Evolutionary conservation across 37 sponge, comb jelly and placozoan species (phyloP), one percentile per base, ranked within the genome.

Genomic region (Halisarca cf. caerulea): DNA sequence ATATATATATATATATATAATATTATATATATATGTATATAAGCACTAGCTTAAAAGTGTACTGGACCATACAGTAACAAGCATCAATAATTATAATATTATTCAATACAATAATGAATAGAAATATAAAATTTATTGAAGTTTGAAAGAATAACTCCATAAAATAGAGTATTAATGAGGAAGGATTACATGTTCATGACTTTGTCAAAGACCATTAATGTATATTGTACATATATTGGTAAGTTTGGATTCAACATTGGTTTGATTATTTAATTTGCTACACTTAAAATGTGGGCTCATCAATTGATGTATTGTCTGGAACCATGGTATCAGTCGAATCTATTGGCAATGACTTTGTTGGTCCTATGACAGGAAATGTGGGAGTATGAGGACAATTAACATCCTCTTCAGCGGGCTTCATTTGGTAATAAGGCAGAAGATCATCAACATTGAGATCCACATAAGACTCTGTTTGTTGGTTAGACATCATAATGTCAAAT

Each of bases 381-480:
- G 11, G 77, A n/a, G 38, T 44, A 44, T 74, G 24, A 23, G 24
- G 14, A 14, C 36, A 33, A n/a, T 74, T 44, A 3, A 36, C 77
- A n/a, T 43, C 77, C 44, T 74, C 77, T 40, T 74, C 77, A 39
- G 77, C 77, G 1, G 77, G 77, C 45, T 74, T 74, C 77, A 74
- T 74, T 37, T 40, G 77, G 77, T 74, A 74, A 44, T 74, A 74
- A 3, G 77, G 77, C 77, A 74, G 44, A 9, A 74, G 77, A 14
- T 74, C 77, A 24, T 74, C 77, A 33, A 74, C 77, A 74, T 74
- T 74, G 45, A 74, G 77, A 37, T 74, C 77, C 17, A 74, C 77
- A 41, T 74, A 74, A 0, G 77, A 39, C 44, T 74, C 77, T 40
- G 77, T 74, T 44, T 41, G 77, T 37, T 74, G 77, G 44, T 74